A percentile compares a stretch with the other conserved stretches of the same genome.
These are phyloP conservation scores for Prochilodus magdalenae DNA, from an alignment of 2,113 vertebrate species.

Conservation along the genomic window DNA sequence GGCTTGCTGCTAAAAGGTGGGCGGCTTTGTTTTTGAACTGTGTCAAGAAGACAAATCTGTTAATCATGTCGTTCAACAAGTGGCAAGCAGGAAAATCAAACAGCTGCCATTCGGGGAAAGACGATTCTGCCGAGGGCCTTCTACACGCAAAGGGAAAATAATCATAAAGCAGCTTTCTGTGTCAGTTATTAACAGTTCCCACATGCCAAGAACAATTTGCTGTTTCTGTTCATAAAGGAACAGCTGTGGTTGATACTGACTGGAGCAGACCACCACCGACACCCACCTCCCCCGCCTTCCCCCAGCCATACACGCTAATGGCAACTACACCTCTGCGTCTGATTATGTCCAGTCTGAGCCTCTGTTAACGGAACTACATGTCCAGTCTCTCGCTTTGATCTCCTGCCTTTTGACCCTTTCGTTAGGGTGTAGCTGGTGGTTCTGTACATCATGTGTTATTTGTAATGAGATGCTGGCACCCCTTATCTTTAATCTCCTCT, in stretches of 20 bases:
- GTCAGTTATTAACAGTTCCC: constrained; percentile 50
- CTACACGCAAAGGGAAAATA: constrained; percentile 44
- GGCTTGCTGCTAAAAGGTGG: neutral
- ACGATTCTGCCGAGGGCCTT: constrained; percentile 38
- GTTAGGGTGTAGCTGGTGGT: too few species aligned
- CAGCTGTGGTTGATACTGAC: constrained; percentile 35
- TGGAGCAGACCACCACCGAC: constrained; percentile 30
- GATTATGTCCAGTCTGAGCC: constrained; percentile 35
- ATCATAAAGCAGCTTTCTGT: constrained; percentile 53
- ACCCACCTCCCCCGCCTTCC: neutral
- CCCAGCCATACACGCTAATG: too few species aligned
- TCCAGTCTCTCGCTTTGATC: neutral
- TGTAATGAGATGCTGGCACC: too few species aligned
- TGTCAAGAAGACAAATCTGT: constrained; percentile 47
- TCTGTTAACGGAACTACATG: neutral
- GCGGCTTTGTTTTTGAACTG: constrained; percentile 39
- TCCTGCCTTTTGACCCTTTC: neutral
- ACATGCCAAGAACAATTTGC: constrained; percentile 55
- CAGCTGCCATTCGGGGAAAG: constrained; percentile 1
- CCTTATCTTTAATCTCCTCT: too few species aligned
- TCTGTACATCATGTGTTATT: too few species aligned
- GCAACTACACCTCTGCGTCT: constrained; percentile 41
- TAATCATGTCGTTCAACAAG: constrained; percentile 47
- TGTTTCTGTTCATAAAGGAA: constrained; percentile 47
- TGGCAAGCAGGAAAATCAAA: constrained; percentile 31